Conservation (phyloP, 2,113 vertebrate species). For the Ophthalmolycus amberensis region DNA sequence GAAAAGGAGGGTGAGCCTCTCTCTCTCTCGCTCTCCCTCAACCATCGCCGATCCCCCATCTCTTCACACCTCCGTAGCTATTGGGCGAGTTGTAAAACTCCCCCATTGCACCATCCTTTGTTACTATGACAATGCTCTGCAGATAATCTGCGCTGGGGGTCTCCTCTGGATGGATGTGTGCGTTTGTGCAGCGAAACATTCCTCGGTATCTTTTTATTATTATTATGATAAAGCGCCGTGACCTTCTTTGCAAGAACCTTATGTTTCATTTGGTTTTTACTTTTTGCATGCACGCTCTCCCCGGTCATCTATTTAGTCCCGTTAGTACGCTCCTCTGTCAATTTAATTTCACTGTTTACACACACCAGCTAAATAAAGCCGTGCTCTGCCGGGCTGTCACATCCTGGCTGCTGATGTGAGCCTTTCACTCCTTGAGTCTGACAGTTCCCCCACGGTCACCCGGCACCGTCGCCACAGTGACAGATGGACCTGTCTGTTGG, state of each 20-base stretch:
- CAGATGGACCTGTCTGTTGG: constrained; percentile 87
- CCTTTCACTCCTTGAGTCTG: constrained; percentile 61
- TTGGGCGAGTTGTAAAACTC: constrained; percentile 61
- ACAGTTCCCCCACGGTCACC: constrained; percentile 66
- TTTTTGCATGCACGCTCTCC: not conserved
- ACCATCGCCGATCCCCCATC: constrained; percentile 13
- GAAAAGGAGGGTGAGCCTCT: constrained; percentile 37
- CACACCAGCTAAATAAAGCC: constrained; percentile 33
- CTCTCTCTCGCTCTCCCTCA: not conserved
- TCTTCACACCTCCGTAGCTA: constrained; percentile 49
- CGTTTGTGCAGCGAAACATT: constrained; percentile 11
- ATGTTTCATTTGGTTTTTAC: not conserved
- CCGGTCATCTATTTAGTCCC: constrained; percentile 13
- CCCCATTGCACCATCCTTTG: constrained; percentile 68
- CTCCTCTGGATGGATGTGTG: constrained; percentile 54
- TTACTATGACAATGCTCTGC: constrained; percentile 83
- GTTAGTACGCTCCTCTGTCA: constrained; percentile 4
- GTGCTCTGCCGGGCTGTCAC: constrained; percentile 39
- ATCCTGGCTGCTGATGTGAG: constrained; percentile 42
- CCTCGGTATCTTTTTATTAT: not conserved
- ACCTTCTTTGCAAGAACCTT: not conserved
- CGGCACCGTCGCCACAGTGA: constrained; percentile 74
- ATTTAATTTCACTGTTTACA: constrained; percentile 19
- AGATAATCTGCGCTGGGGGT: constrained; percentile 65
- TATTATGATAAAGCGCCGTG: not conserved